Base-by-base conservation (phyloP, 2,888 invertebrate species). In the Palloptera scutellata region DNA sequence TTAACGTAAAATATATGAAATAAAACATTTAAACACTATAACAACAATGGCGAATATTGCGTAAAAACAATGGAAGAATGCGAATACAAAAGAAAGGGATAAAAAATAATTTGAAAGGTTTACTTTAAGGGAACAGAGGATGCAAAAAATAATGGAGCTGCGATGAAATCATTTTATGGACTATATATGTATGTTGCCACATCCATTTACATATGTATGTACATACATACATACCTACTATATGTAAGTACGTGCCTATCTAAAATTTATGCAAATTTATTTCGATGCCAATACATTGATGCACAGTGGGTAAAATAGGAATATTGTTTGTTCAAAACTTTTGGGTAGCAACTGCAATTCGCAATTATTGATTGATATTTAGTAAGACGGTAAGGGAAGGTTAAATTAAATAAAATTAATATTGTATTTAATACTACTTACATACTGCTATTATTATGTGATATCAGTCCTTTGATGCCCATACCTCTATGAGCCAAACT, bases 241-340 rank as follows among this genome's bases (percentile, higher is more conserved):
- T 54, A 54, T 8, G 30, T 8, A 19, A 10, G 1, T 20, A 42
- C 15, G 3, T 10, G 41, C n/a, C 19, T 57, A 43, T 4, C 8
- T 43, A 30, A 1, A 52, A 45, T 55, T 61, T 66, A 71, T 71
- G 71, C 68, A 71, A 71, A 71, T 71, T 64, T 64, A 52, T 57
- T 67, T 42, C 15, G 4, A 62, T 67, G 58, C 45, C 57, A 57
- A 61, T 67, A 70, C 66, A 59, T 62, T 61, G 58, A 71, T 71
- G 64, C 30, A 71, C 71, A 61, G 65, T 68, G 64, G 68, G 11
- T 1, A 12, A 12, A 13, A 1, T 5, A 30, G 6, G 30, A 6
- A 4, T 30, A 30, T 30, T 30, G 30, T 6, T 30, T 30, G 2
- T 30, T 2, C 6, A 30, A 30, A 30, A 30, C 3, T 30, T 4